Evolutionary conservation across 2,888 invertebrate genomes (phyloP).

Genomic region (Cheilosia impressa): DNA sequence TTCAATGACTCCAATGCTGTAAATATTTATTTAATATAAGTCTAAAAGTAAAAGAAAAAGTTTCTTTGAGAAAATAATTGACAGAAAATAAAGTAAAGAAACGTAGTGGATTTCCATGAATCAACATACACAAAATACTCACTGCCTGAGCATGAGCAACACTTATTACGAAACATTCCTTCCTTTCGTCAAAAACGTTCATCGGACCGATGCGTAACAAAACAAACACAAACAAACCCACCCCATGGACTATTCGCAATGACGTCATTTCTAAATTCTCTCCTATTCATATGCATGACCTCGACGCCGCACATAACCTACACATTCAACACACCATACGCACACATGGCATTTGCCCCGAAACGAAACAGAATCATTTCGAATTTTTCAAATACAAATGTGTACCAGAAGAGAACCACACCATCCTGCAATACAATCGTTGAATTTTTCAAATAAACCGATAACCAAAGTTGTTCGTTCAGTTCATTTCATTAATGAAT

Average conservation of each 20-base stretch:
- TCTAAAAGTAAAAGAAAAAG: too few species aligned
- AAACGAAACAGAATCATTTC: constrained; percentile 36
- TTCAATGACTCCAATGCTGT: too few species aligned
- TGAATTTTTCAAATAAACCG: constrained; percentile 68
- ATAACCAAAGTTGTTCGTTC: constrained; percentile 50
- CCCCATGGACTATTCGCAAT: constrained; percentile 17
- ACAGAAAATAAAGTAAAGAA: too few species aligned
- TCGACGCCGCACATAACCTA: constrained; percentile 2
- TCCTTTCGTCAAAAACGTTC: constrained; percentile 58
- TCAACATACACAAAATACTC: neutral
- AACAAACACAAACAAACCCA: constrained; percentile 28
- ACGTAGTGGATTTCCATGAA: too few species aligned
- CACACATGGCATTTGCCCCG: constrained; percentile 29
- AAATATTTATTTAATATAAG: too few species aligned
- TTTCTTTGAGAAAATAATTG: too few species aligned
- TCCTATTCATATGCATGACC: constrained; percentile 20
- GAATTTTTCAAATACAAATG: constrained; percentile 67
- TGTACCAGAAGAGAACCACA: constrained; percentile 49
- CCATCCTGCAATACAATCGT: constrained; percentile 20
- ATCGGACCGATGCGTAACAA: constrained; percentile 10
- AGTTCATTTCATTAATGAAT: constrained; percentile 71
- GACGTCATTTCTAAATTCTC: constrained; percentile 69
- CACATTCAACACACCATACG: neutral
- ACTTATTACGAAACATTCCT: constrained; percentile 5
- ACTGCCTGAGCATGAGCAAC: constrained; percentile 18